A percentile compares a stretch with the other conserved stretches of the same genome.
These are phyloP conservation scores for Brachionus sp. DNA, from an alignment of 1,140 invertebrate genomes.

Conservation along the genomic window DNA sequence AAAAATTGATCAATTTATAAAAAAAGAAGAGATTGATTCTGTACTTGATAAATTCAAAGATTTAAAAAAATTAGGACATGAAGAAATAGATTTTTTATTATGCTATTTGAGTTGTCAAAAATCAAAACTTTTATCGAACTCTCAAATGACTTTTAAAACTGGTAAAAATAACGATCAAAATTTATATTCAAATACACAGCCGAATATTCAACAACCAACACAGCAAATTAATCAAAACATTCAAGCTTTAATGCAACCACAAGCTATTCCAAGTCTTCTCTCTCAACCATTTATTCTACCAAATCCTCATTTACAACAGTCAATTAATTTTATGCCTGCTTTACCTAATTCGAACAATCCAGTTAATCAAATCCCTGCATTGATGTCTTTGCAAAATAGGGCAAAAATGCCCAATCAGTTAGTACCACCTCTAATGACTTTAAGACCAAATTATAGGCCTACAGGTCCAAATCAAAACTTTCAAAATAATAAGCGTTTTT, in stretches of 20 bases:
- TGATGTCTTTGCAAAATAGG: constrained; percentile 1
- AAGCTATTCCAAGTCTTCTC: background rate
- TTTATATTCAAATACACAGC: background rate
- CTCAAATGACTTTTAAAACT: background rate
- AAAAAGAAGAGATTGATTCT: background rate
- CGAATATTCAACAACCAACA: background rate
- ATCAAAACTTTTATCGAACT: background rate
- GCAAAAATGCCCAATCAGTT: background rate
- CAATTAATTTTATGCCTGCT: background rate
- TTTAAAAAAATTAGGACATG: background rate
- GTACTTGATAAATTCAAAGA: background rate
- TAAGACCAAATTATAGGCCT: background rate
- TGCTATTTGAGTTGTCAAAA: background rate
- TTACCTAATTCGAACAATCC: background rate
- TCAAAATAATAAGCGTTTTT: background rate
- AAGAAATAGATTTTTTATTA: constrained; percentile 14
- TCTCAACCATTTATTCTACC: background rate
- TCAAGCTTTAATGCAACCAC: background rate
- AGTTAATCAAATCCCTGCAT: background rate
- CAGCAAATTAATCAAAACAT: background rate
- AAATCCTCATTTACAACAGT: background rate
- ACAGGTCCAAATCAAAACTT: background rate
- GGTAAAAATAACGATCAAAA: background rate
- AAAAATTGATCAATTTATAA: background rate
- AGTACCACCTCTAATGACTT: background rate